Conservation (phyloP, 2,113 vertebrate species). For the Misgurnus anguillicaudatus region DNA sequence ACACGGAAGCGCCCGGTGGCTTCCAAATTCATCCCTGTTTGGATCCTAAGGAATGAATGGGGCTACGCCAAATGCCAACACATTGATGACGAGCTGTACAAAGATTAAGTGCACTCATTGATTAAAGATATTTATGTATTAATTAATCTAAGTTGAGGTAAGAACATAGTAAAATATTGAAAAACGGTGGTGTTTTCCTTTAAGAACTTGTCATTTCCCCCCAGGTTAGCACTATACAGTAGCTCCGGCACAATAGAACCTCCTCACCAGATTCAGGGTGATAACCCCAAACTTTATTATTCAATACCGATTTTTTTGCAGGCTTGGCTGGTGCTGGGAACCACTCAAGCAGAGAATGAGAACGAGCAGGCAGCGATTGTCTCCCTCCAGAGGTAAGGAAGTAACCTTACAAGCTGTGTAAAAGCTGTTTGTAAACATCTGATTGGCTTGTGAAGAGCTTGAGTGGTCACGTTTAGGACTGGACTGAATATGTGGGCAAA, state of each 20-base stretch:
- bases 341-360: conserved; percentile 97
- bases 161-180: no score
- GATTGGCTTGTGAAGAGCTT: not conserved
- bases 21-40: no score
- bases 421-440: conserved; percentile 1
- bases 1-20: no score
- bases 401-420: conserved; percentile 53
- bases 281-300: conserved; percentile 48
- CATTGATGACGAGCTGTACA: no score
- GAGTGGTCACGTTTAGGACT: no score
- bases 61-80: no score
- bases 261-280: conserved; percentile 41
- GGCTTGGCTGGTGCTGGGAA: conserved; percentile 98
- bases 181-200: no score
- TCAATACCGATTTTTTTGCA: conserved; percentile 63
- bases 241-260: conserved; percentile 31
- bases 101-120: no score
- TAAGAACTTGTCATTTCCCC: conserved; percentile 16
- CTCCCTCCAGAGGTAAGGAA: conserved; percentile 93
- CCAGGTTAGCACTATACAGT: conserved; percentile 8
- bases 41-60: no score
- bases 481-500: no score
- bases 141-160: no score
- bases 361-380: conserved; percentile 97
- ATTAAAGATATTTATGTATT: no score